Evolutionary conservation across 1,140 invertebrate species (phyloP), one percentile per base, ranked within the genome.

Genomic region (Hormaphis cornu): DNA sequence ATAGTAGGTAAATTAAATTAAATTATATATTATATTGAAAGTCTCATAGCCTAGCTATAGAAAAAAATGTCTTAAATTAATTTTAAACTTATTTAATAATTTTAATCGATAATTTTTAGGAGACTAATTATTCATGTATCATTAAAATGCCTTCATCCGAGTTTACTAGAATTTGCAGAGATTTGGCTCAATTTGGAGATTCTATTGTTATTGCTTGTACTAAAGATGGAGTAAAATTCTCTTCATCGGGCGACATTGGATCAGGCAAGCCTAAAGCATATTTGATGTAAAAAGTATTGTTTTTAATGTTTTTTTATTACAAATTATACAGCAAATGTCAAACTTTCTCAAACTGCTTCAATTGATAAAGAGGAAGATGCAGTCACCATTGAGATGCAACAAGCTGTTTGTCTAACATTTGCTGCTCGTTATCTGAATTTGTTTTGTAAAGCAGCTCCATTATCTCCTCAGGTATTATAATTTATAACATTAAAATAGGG

Each of bases 151-250:
- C 96, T 16, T 88, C 95, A 44, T 83, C 80, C 48, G 96, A 99
- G 81, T 99, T 99, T 79, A 90, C 94, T 3, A 85, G 95, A 74
- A 97, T 99, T 69, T 95, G 94, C 73, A 83, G 93, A 72, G 97
- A 99, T 84, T 82, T 99, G 26, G 91, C 92, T 69, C 94, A 98
- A 76, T 97, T 99, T 82, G 96, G 97, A 35, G 97, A 99, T 79
- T 93, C 93, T 7, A 89, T 99, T 73, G 87, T 91, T 7, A 98
- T 99, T 77, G 86, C 89, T 28, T 98, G 95, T 76, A 91, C 93
- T 22, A 99, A 99, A 79, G 94, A 97, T 79, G 95, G 91, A 74
- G 85, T 91, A 28, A 92, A 91, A 76, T 99, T 99, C 80, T 93
- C 93, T n/a, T 87, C 94, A 14, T 86, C 85, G 75, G 97, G 97